Evolutionary conservation across 2,797 vertebrate genomes (phyloP), one percentile per base, ranked within the genome.

Genomic region (Lagodon rhomboides): DNA sequence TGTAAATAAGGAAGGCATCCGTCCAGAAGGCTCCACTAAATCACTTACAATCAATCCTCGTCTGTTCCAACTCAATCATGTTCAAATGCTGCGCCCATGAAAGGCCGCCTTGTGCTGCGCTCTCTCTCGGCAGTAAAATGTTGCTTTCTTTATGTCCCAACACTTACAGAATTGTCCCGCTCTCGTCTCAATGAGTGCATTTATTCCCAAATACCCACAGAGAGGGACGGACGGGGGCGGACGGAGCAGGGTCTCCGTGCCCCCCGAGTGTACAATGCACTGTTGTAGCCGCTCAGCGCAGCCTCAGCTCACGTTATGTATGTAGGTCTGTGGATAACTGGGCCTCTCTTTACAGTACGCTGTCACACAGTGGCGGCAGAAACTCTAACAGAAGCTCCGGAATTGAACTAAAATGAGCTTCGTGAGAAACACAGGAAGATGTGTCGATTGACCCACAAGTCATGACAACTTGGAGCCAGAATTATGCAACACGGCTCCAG

Each of bases 121-220:
- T 67, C 89, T 74, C 83, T 76, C 85, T 69, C 81, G 62, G 83
- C 76, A 82, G 87, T 94, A 94, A 95, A 95, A 94, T 87, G 88
- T 92, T 93, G 94, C 93, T 95, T 94, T 95, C 94, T 95, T 94
- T 93, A 95, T 83, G 92, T 93, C 88, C 86, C 86, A 91, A 94
- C 94, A 95, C 95, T 93, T 93, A 86, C 87, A 93, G 93, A 91
- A 95, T 94, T 93, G 94, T 94, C 89, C 89, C 64, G 60, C 75
- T 50, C 55, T 25, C 25, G 54, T 70, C 89, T 95, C 91, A 95
- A 95, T 93, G 93, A 90, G 84, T 67, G 88, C 93, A 93, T 95
- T 95, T 95, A 95, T 95, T 93, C 92, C 87, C 80, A 74, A 84
- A 83, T 68, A 79, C 87, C 88, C 90, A 77, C 83, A 82, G 90